These are phyloP conservation scores for Philopedon plagiatum DNA, from an alignment of 2,888 invertebrate genomes.

Conservation along the genomic window DNA sequence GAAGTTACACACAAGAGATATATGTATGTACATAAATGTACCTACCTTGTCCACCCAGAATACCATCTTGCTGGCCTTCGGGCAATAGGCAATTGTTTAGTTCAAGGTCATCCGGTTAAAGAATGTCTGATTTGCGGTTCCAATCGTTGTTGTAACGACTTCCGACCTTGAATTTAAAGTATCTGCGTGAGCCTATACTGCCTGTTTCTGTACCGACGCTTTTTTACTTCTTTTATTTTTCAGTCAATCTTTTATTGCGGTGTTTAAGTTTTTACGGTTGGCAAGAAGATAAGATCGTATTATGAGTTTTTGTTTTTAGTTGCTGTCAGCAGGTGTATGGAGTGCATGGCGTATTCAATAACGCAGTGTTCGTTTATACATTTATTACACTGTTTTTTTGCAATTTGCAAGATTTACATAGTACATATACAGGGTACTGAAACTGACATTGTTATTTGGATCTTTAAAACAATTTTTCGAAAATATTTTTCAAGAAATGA, in stretches of 20 bases:
- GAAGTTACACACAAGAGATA: constrained; percentile 15
- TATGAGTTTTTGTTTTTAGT: constrained; percentile 32
- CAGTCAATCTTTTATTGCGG: constrained; percentile 20
- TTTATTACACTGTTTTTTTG: too few species aligned
- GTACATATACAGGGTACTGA: too few species aligned
- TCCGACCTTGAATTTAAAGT: constrained; percentile 48
- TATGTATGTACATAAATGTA: too few species aligned
- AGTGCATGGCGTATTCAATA: too few species aligned
- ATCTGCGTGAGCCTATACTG: constrained; percentile 36
- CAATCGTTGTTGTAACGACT: constrained; percentile 35
- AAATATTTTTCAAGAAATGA: too few species aligned
- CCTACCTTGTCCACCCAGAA: constrained; percentile 21
- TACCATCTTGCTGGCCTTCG: constrained; percentile 56
- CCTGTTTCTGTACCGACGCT: constrained; percentile 5
- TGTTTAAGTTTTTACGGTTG: constrained; percentile 28
- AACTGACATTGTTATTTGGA: too few species aligned
- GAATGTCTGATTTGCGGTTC: constrained; percentile 63
- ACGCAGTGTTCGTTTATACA: too few species aligned
- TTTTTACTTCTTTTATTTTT: constrained; percentile 30
- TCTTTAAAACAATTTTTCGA: too few species aligned
- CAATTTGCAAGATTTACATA: too few species aligned
- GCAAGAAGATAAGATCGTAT: constrained; percentile 28
- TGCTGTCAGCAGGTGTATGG: constrained; percentile 37
- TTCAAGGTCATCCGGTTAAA: constrained; percentile 61
- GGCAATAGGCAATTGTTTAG: constrained; percentile 60